Evolutionary conservation across 1,140 invertebrate genomes (phyloP), one percentile per base, ranked within the genome.

Genomic region (Pristionchus pacificus): DNA sequence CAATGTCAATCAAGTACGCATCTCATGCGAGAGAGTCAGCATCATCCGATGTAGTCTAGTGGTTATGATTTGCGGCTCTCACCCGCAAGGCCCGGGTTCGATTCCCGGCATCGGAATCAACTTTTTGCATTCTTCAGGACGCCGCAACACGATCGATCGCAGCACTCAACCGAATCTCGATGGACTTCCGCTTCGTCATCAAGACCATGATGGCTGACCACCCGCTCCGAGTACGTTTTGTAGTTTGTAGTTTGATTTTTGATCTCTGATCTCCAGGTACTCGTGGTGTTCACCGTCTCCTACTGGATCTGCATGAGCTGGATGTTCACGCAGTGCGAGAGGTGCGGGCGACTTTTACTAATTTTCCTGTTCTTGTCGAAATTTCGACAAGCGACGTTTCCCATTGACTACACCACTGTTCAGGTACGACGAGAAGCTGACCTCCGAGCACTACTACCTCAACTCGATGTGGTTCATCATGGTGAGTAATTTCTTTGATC

Each of bases 381-480:
- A 65, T 68, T 66, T 68, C 28, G 19, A 27, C 27, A 2, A 65
- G 61, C 29, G 19, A 49, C 66, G 65, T 28, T 2, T 75, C 28
- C 29, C 64, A 65, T 19, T 1, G 24, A 0, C 1, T 1, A 24
- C 33, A 1, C 31, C 2, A 24, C 29, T 24, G 24, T 61, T 27
- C 60, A 72, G 71, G 61, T 76, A 84, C 71, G 70, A 75, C 61
- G 70, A 71, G 33, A 59, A 81, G 70, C 59, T 72, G 38, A 32
- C 70, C 25, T 65, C 77, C 6, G 86, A 88, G 70, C 83, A 83
- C 28, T 87, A 87, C 76, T 85, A 87, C 60, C 77, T 87, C 19
- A 88, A 88, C 77, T 87, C 86, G 13, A 84, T 88, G 83, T 88
- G 87, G 87, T 84, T 88, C 81, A 86, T 88, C 30, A 85, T 84